Evolutionary conservation across 2,888 invertebrate genomes (phyloP).

Genomic region (Elgonia sp.): DNA sequence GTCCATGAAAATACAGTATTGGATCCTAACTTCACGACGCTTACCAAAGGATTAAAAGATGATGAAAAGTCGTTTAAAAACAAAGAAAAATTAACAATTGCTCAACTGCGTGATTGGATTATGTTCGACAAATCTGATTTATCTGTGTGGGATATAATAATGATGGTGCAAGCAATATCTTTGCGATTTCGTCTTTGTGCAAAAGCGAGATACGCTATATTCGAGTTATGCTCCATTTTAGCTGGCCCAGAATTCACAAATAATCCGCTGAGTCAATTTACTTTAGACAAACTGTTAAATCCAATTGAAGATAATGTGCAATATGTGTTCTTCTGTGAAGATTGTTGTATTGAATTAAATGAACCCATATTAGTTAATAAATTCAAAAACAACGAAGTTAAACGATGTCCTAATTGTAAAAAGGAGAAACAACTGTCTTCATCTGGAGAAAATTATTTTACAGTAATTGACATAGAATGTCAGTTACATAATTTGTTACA

Average conservation of each 20-base stretch:
- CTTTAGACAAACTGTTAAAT: no score
- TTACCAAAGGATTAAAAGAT: not conserved
- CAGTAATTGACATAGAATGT: not conserved
- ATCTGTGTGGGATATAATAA: not conserved
- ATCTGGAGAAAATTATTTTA: conserved; percentile 39
- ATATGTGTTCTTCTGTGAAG: not conserved
- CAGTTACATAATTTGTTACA: no score
- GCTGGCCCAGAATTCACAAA: no score
- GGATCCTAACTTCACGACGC: no score
- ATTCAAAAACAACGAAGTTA: conserved; percentile 35
- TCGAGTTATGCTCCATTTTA: not conserved
- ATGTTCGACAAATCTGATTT: not conserved
- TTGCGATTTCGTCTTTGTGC: not conserved
- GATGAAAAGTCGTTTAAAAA: not conserved
- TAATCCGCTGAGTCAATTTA: no score
- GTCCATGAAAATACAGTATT: not conserved
- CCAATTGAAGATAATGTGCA: no score
- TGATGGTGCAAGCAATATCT: not conserved
- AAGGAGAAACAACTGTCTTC: conserved; percentile 6
- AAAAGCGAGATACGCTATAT: not conserved
- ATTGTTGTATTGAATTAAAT: conserved; percentile 16
- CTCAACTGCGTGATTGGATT: not conserved
- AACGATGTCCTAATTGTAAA: conserved; percentile 13
- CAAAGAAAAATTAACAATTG: not conserved
- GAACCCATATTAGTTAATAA: conserved; percentile 14